A percentile compares a stretch with the other conserved stretches of the same genome.
Evolutionary conservation across 2,888 invertebrate species (phyloP).

Genomic region (Agriopis aurantiaria): DNA sequence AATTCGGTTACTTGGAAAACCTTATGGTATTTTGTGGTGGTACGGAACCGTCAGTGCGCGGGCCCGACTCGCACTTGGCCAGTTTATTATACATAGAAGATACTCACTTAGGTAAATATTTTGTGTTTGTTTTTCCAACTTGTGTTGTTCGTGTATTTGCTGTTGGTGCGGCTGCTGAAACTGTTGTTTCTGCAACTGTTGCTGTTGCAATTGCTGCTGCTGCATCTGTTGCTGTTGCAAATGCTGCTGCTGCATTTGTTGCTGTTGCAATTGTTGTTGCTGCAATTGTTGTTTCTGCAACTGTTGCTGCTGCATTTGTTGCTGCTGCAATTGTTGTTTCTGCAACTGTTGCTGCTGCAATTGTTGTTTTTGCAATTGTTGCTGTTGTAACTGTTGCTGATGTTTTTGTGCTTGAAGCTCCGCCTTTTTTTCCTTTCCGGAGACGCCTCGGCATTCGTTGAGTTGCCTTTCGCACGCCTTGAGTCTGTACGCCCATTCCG

Average conservation of each 20-base stretch:
- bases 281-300: slow-evolving; percentile 40
- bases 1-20: too few relatives aligned
- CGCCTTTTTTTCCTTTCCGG: slow-evolving; percentile 53
- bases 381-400: slow-evolving; percentile 26
- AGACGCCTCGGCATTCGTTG: slow-evolving; percentile 59
- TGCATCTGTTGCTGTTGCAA: slow-evolving; percentile 48
- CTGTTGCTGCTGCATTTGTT: slow-evolving; percentile 29
- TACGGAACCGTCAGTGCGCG: too few relatives aligned
- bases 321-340: slow-evolving; percentile 14
- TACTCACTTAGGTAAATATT: slow-evolving; percentile 56
- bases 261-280: slow-evolving; percentile 42
- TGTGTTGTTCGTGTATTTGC: slow-evolving; percentile 49
- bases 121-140: slow-evolving; percentile 49
- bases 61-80: too few relatives aligned
- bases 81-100: too few relatives aligned
- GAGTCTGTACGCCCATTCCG: slow-evolving; percentile 60
- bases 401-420: slow-evolving; percentile 42
- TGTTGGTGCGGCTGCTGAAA: slow-evolving; percentile 48
- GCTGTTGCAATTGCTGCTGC: too few relatives aligned
- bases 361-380: slow-evolving; percentile 3
- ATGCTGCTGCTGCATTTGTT: slow-evolving; percentile 45
- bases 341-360: too few relatives aligned
- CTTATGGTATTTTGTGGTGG: too few relatives aligned
- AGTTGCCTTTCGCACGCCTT: slow-evolving; percentile 67
- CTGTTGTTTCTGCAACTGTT: slow-evolving; percentile 23